Percentiles rank a stretch among this genome's conserved stretches.
Evolutionary conservation across 2,113 vertebrate species (phyloP).

Genomic region (Crotalus tigris): DNA sequence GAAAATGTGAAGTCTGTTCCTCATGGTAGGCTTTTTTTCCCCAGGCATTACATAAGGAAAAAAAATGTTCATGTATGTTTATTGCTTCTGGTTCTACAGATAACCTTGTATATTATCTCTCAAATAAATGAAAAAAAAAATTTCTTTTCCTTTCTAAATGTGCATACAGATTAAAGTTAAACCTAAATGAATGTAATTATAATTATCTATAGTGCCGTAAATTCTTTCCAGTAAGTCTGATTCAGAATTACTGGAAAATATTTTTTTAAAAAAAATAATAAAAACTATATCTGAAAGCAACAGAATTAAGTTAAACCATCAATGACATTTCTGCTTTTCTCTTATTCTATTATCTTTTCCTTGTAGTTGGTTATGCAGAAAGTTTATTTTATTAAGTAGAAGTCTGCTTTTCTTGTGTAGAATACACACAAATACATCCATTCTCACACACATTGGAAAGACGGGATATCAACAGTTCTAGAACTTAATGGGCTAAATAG

Average conservation of each 20-base stretch:
- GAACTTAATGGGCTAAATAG: not conserved
- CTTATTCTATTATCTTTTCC: constrained; percentile 39
- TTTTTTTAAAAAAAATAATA: constrained; percentile 43
- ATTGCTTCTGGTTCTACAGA: constrained; percentile 67
- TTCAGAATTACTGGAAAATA: constrained; percentile 68
- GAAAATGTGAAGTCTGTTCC: constrained; percentile 66
- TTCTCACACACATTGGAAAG: not conserved
- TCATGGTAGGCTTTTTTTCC: constrained; percentile 39
- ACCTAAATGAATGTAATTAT: constrained; percentile 67
- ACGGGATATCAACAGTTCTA: not conserved
- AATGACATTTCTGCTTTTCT: constrained; percentile 66
- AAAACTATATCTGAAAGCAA: constrained; percentile 50
- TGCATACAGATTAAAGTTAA: constrained; percentile 66
- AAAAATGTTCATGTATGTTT: constrained; percentile 62
- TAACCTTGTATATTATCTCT: constrained; percentile 71
- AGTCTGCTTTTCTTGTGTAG: not conserved
- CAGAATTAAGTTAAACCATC: constrained; percentile 62
- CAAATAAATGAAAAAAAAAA: constrained; percentile 70
- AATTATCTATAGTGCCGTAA: constrained; percentile 73
- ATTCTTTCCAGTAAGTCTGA: constrained; percentile 51
- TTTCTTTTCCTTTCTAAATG: constrained; percentile 67
- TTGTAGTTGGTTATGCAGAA: constrained; percentile 28
- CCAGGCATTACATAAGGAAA: constrained; percentile 64
- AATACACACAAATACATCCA: not conserved
- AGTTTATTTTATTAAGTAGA: constrained; percentile 23